Evolutionary conservation across 2,797 vertebrate genomes (phyloP).

Genomic region (Myotis vivesi): DNA sequence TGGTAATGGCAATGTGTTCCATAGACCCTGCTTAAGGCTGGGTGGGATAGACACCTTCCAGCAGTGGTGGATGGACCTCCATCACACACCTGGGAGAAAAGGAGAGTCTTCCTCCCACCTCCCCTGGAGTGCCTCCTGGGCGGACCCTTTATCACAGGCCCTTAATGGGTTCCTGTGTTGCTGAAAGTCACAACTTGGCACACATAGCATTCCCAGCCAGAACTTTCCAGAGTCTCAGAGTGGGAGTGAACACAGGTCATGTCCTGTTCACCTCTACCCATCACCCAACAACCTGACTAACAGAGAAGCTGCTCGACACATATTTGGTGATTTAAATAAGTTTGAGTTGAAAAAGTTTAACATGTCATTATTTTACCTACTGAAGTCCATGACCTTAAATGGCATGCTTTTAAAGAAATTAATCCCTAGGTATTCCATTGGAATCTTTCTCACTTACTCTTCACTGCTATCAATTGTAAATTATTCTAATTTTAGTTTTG

Average conservation of each 20-base stretch:
- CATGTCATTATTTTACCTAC: conserved; percentile 44
- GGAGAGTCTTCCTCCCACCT: no score
- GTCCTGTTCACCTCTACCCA: not conserved
- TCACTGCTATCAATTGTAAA: conserved; percentile 58
- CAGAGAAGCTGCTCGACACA: not conserved
- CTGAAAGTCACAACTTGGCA: not conserved
- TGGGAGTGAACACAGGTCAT: not conserved
- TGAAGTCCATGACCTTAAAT: conserved; percentile 62
- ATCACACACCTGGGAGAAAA: not conserved
- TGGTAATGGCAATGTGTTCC: not conserved
- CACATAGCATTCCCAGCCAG: not conserved
- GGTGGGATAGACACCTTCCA: not conserved
- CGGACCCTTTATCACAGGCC: not conserved
- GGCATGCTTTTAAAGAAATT: conserved; percentile 68
- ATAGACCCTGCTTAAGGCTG: not conserved
- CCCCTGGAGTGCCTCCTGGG: not conserved
- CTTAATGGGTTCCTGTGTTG: not conserved
- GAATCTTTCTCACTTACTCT: conserved; percentile 59
- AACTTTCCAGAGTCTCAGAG: not conserved
- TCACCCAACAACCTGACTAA: not conserved
- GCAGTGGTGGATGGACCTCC: not conserved
- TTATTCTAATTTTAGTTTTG: conserved; percentile 68
- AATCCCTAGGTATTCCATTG: conserved; percentile 45
- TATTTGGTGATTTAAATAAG: conserved; percentile 21
- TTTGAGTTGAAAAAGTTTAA: conserved; percentile 49